Base-by-base conservation (phyloP, 2,113 vertebrate genomes). In the Plectropomus leopardus region DNA sequence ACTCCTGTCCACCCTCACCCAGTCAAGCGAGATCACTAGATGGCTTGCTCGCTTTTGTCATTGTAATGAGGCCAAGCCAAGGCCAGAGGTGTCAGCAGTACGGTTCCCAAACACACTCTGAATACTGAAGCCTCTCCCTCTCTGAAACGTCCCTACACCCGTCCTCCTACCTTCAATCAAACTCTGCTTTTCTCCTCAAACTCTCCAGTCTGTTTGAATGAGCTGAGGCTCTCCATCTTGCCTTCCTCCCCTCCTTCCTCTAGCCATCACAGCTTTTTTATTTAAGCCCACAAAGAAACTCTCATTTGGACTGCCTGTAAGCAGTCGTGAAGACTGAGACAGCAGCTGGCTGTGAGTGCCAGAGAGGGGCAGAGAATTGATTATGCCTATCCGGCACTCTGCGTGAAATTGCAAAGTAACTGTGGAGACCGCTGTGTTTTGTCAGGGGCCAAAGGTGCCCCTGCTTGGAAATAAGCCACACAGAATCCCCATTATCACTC, bases 41-140 rank as follows among this genome's bases (percentile, higher is more conserved):
- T 57, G 64, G 80, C 83, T 87, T 44, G 57, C 81, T 78, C 65
- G 80, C 85, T 93, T 90, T 95, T 95, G 93, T 95, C 80, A 94
- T 95, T 94, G 83, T 93, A 94, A 95, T 93, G 81, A 90, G 66
- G 84, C 82, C 76, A 61, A 78, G 84, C 88, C 61, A 44, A 86
- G 89, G 85, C 92, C 89, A 88, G 87, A 93, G 92, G 92, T 93
- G 92, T 91, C 84, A 79, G 75, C 84, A 72, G 64, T 67, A 48
- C 55, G 10, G 89, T 86, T 86, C 83, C 23, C 79, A 69, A 74
- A 80, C 14, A 65, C 76, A 14, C 67, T 26, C 32, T 76, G 72
- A 76, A 83, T 67, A 65, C 68, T 83, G 72, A 76, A 87, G 71
- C 82, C 64, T 83, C 82, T 54, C 67, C 50, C 55, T 57, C 75